Base-by-base conservation (phyloP, 2,113 vertebrate genomes). In the Falcunculus frontatus region DNA sequence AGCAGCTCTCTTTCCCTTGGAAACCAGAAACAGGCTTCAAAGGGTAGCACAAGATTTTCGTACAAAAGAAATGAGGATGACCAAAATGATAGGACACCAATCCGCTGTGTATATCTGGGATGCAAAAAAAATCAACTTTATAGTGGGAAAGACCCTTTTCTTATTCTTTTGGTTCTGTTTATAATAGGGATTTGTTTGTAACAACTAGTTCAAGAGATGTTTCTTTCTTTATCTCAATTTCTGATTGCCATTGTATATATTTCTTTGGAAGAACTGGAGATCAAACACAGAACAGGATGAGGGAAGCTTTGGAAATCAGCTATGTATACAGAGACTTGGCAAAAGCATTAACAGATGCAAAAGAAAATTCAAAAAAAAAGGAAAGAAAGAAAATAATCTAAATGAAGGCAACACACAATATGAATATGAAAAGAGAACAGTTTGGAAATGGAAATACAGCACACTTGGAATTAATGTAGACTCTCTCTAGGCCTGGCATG, bases 391-490 rank as follows among this genome's bases (percentile, higher is more conserved):
- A 94, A 94, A 83, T 67, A 64, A 89, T 73, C 79, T 87, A 96
- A 88, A 92, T 85, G 67, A 90, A 85, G 93, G 44, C 53, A 92
- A 93, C 23, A 93, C 47, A 14, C 60, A 83, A 90, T 84, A 75
- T 81, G 84, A 90, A 89, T 96, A 90, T 92, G 82, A 91, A 95
- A 96, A 89, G 67, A 60, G 56, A 82, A 80, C 47, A 59, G 47
- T 85, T 80, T 96, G 86, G 74, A 95, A 96, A 95, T 95, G 81
- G 77, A 92, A 94, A 89, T 91, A 57, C n/a, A 76, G 74, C 53
- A 67, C 25, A 65, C 64, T 94, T 73, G 72, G 73, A 93, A 95
- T 93, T 87, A 91, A 93, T 73, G 62, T 84, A 90, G 74, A 90
- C 79, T 83, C 78, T 93, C 85, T 83, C 86, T 79, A 92, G 63